Evolutionary conservation across 2,113 vertebrate genomes (phyloP), one percentile per base, ranked within the genome.

Genomic region (Apus apus): DNA sequence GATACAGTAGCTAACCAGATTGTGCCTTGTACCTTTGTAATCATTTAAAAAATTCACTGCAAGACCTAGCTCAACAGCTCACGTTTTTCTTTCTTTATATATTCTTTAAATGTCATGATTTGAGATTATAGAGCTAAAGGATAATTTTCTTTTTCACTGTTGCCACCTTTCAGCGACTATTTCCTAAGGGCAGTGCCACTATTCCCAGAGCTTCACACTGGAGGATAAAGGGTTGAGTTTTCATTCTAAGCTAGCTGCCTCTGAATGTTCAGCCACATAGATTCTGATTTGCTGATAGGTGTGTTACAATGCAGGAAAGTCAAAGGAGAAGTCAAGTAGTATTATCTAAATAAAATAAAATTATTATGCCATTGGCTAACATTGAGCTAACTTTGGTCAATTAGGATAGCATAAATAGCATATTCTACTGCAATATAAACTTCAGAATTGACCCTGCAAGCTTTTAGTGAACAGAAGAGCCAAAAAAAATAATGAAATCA

Each of bases 91-190:
- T 90, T 85, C 62, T 82, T 43, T 66, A 43, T 17, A 58, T 68
- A 66, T 12, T 65, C 58, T 90, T 91, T 30, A 86, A 78, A 79
- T 76, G 58, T 53, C 81, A 71, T 60, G 81, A 85, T 89, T 88
- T 90, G 74, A 95, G 79, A 88, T 88, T 78, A 79, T 29, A 95
- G 67, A 93, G 34, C 85, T 78, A 80, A 94, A 94, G 51, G 50
- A 75, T 75, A 92, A 90, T 86, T 94, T 85, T 80, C 56, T 83
- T 96, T 93, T 96, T 79, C 34, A 71, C 72, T 83, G 84, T 96
- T 97, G 87, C 87, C 91, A 93, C 93, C 96, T 94, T 89, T 68
- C 94, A 96, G 67, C 26, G 45, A 90, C 53, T 70, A 90, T 95
- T 94, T 96, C 94, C 93, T 89, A 84, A 94, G 79, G 85, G 71